phyloP scores from a whole-genome alignment of 2,888 invertebrate genomes.

The Belgica antarctica region DNA sequence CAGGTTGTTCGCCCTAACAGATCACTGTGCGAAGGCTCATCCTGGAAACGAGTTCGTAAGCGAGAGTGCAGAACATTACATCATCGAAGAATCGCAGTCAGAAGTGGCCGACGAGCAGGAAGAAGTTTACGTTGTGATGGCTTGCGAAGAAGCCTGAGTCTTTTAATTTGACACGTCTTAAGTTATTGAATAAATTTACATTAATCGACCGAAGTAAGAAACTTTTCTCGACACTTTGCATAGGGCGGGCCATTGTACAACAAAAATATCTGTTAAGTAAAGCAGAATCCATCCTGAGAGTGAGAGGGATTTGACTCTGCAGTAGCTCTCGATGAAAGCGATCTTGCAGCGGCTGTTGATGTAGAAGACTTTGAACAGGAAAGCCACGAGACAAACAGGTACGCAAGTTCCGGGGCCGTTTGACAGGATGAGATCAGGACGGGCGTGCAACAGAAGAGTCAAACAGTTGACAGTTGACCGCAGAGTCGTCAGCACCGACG shows the following conservation, averaged over 20 bases:
- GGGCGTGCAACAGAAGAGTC: conserved; percentile 65
- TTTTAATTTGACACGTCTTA: conserved; percentile 42
- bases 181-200: conserved; percentile 53
- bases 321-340: conserved; percentile 92
- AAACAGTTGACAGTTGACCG: conserved; percentile 67
- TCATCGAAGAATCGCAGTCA: conserved; percentile 4
- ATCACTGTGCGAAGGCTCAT: conserved; percentile 70
- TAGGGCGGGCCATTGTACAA: conserved; percentile 91
- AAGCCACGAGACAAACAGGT: conserved; percentile 79
- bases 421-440: conserved; percentile 80
- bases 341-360: conserved; percentile 67
- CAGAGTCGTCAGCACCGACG: conserved; percentile 75
- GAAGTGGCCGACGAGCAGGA: conserved; percentile 21
- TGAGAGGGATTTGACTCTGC: conserved; percentile 85
- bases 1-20: conserved; percentile 69
- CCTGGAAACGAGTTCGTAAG: conserved; percentile 46
- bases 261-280: conserved; percentile 76
- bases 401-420: conserved; percentile 98
- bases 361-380: conserved; percentile 68
- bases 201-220: conserved; percentile 73
- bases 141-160: conserved; percentile 39
- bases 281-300: conserved; percentile 84
- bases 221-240: conserved; percentile 63
- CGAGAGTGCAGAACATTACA: conserved; percentile 1
- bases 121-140: conserved; percentile 44